A percentile compares a stretch with the other conserved stretches of the same genome.
Conservation (phyloP, 2,113 vertebrate species). For the Verasper variegatus region DNA sequence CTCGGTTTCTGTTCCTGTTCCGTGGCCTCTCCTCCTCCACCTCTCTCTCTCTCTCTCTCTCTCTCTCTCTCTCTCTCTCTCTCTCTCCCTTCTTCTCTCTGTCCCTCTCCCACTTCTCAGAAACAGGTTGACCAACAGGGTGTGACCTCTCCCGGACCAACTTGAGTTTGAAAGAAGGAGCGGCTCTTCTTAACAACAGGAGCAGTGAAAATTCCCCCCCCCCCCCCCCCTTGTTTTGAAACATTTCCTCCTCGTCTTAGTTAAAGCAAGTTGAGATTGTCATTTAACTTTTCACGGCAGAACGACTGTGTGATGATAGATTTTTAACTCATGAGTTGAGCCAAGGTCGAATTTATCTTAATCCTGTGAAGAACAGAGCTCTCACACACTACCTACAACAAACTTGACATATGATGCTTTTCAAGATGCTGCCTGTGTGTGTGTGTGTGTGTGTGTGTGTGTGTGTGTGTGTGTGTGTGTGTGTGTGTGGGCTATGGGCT, state of each 20-base stretch:
- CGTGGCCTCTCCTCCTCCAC: not conserved
- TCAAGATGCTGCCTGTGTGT: too few relatives aligned
- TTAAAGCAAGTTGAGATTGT: too few relatives aligned
- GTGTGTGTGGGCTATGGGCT: too few relatives aligned
- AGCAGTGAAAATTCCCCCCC: not conserved
- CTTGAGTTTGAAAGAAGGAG: constrained; percentile 33
- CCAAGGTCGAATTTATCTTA: too few relatives aligned
- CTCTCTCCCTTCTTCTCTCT: not conserved
- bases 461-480: too few relatives aligned
- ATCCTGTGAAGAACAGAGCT: too few relatives aligned
- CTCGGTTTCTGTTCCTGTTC: constrained; percentile 77
- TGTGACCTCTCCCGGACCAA: not conserved
- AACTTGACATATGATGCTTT: too few relatives aligned
- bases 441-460: too few relatives aligned
- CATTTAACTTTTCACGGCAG: too few relatives aligned
- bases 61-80: not conserved
- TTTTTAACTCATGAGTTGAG: too few relatives aligned
- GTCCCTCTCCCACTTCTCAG: constrained; percentile 9
- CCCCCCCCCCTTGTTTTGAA: not conserved
- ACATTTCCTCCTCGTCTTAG: not conserved
- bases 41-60: not conserved
- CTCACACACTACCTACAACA: too few relatives aligned
- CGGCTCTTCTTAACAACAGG: constrained; percentile 6
- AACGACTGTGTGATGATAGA: too few relatives aligned
- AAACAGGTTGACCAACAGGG: not conserved